These are phyloP conservation scores for Papilio protenor DNA, from an alignment of 2,888 invertebrate genomes.

Conservation along the genomic window DNA sequence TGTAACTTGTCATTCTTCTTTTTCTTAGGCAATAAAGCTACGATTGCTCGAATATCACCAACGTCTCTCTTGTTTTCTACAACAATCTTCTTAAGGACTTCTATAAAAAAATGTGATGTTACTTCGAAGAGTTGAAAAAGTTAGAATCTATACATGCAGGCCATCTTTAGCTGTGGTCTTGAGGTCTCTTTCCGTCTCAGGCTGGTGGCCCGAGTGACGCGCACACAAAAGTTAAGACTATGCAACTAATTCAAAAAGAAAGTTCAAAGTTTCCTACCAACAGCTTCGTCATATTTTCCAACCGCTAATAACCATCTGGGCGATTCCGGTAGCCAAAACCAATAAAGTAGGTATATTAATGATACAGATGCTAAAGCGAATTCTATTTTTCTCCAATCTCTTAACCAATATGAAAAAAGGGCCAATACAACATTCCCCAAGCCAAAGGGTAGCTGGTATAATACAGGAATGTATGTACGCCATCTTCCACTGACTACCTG, in stretches of 20 bases:
- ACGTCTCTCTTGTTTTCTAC: slow-evolving; percentile 60
- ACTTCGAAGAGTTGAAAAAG: neutral
- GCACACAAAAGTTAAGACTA: no score
- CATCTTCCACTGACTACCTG: slow-evolving; percentile 85
- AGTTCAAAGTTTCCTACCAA: slow-evolving; percentile 53
- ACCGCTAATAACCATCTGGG: slow-evolving; percentile 86
- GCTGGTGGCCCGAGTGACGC: no score
- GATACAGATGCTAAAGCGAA: slow-evolving; percentile 81
- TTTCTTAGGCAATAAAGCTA: slow-evolving; percentile 52
- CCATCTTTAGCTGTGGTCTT: no score
- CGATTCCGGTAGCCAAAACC: slow-evolving; percentile 84
- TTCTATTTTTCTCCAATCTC: slow-evolving; percentile 86
- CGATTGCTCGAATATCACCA: slow-evolving; percentile 52
- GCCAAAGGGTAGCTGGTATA: slow-evolving; percentile 87
- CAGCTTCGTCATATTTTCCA: slow-evolving; percentile 79
- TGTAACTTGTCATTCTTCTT: slow-evolving; percentile 49
- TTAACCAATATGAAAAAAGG: slow-evolving; percentile 80
- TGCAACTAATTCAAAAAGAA: neutral
- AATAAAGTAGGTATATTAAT: slow-evolving; percentile 75
- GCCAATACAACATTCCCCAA: slow-evolving; percentile 85
- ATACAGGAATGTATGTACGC: slow-evolving; percentile 84
- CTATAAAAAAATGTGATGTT: slow-evolving; percentile 54
- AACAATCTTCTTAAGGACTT: slow-evolving; percentile 63
- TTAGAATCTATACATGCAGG: neutral
- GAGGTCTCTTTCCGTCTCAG: no score